These are phyloP conservation scores for Eolophus roseicapilla DNA, from an alignment of 2,113 vertebrate genomes.

Conservation along the genomic window DNA sequence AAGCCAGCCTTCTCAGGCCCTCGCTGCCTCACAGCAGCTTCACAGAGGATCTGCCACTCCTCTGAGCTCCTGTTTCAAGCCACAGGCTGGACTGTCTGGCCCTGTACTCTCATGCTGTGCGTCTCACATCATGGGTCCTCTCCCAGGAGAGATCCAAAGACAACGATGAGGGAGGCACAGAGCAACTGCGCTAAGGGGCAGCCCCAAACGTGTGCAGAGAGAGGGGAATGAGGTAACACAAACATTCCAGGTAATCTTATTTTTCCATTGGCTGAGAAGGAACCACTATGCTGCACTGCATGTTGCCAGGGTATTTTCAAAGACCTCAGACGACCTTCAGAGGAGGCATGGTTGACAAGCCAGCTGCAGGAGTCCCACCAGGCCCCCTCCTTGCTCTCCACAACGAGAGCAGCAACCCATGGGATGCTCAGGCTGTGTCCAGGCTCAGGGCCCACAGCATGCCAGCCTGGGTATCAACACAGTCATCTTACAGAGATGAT, in stretches of 20 bases:
- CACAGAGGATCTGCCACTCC: neutral
- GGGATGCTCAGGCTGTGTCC: neutral
- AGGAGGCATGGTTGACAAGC: neutral
- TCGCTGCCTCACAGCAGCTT: neutral
- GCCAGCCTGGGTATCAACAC: neutral
- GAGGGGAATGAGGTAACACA: neutral
- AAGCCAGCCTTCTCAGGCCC: neutral
- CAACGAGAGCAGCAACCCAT: neutral
- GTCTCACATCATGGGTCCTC: accelerated
- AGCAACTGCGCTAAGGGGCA: accelerated
- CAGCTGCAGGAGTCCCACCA: accelerated
- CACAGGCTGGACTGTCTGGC: neutral
- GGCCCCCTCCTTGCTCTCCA: neutral
- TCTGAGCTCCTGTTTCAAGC: neutral
- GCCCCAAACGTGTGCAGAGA: accelerated
- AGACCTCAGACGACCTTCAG: neutral
- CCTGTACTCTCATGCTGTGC: accelerated
- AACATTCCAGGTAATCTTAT: neutral
- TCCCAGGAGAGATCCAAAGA: neutral
- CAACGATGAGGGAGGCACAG: accelerated
- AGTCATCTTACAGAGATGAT: neutral
- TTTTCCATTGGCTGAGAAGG: neutral
- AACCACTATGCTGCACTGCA: neutral
- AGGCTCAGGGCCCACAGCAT: neutral
- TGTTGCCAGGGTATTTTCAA: neutral